Base-by-base conservation (phyloP, 2,888 invertebrate species). In the Seladonia tumulorum region DNA sequence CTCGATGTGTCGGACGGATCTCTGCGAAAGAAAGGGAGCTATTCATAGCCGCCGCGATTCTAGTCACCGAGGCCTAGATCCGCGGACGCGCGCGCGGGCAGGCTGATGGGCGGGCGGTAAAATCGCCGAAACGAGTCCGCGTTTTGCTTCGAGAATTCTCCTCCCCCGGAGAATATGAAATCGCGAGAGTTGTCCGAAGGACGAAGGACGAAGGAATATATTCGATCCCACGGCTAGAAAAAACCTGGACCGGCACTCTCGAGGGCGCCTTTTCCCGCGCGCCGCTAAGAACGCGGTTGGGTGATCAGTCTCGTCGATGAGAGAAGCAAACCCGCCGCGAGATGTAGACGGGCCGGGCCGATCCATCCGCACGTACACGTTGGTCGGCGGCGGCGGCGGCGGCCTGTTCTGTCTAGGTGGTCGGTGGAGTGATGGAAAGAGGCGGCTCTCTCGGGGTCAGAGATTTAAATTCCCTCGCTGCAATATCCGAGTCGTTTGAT, bases 391-490 rank as follows among this genome's bases (percentile, higher is more conserved):
- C 29, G 42, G 35, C 25, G 77, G 63, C 53, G 29, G 1, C 29
- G 42, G 35, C 22, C n/a, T 29, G 16, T 57, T 66, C 68, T 78
- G 57, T 66, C 68, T 78, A 49, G 71, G 81, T 85, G 42, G 77
- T 47, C 73, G 25, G 49, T 68, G 57, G 29, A 66, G 35, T 8
- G 81, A 81, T 45, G 77, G 42, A 70, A 63, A 57, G 86, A 82
- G 82, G 73, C 73, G 74, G 81, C 60, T 76, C 70, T 73, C 87
- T n/a, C 39, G 91, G 87, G 90, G 88, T 91, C 86, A 88, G 90
- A 88, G 91, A 91, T 91, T 91, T 91, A 91, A 91, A 91, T 91
- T 91, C 91, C 89, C 91, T 90, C 87, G 90, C 84, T 91, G 90
- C 90, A 91, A 91, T 91, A 91, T 91, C 90, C 90, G 88, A 87